Conservation (phyloP, 2,888 invertebrate genomes). For the Melanargia galathea region DNA sequence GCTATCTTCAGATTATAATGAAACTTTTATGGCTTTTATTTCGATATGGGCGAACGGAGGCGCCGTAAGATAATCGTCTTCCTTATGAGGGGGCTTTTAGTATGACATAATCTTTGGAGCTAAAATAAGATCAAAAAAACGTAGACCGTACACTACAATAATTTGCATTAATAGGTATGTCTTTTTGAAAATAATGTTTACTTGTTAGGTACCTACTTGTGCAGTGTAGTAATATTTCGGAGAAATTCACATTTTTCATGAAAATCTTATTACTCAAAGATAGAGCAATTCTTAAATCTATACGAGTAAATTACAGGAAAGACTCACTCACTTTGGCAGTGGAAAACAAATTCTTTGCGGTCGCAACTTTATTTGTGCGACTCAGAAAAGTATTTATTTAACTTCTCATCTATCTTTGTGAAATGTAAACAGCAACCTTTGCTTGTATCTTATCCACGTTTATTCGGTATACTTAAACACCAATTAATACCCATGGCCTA, state of each 20-base stretch:
- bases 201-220: neutral
- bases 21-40: constrained; percentile 75
- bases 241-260: too few relatives aligned
- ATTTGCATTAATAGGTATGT: neutral
- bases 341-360: too few relatives aligned
- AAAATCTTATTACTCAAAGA: too few relatives aligned
- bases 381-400: too few relatives aligned
- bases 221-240: too few relatives aligned
- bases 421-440: neutral
- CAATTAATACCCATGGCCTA: constrained; percentile 42
- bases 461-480: constrained; percentile 38
- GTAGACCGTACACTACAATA: neutral
- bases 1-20: constrained; percentile 78
- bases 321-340: too few relatives aligned
- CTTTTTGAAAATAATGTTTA: neutral
- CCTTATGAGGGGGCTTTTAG: constrained; percentile 4
- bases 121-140: constrained; percentile 4
- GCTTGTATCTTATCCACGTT: constrained; percentile 26
- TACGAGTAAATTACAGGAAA: too few relatives aligned
- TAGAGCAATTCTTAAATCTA: too few relatives aligned
- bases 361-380: too few relatives aligned
- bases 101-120: constrained; percentile 12
- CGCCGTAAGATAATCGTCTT: constrained; percentile 22
- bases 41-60: constrained; percentile 54
- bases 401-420: too few relatives aligned